Conservation (phyloP, 2,797 vertebrate genomes). For the Novumbra hubbsi region DNA sequence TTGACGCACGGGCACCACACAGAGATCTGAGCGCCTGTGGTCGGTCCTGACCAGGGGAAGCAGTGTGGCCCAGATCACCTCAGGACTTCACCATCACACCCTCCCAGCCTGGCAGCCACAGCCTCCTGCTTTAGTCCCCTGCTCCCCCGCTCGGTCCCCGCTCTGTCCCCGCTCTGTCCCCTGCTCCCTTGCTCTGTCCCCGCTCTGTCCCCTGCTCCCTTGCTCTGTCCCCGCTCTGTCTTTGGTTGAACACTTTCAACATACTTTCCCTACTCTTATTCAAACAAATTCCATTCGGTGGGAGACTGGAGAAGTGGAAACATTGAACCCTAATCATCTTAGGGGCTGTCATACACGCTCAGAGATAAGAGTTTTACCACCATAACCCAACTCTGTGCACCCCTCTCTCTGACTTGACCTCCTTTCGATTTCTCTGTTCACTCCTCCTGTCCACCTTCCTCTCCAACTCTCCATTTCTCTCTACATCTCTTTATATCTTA, state of each 20-base stretch:
- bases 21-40: constrained; percentile 39
- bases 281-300: no score
- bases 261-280: no score
- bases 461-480: not conserved
- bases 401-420: constrained; percentile 27
- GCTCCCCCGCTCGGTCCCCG: not conserved
- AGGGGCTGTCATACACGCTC: no score
- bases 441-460: not conserved
- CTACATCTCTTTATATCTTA: not conserved
- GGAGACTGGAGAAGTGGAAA: no score
- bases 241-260: no score
- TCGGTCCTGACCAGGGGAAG: not conserved
- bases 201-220: not conserved
- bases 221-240: not conserved
- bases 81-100: constrained; percentile 10
- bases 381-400: not conserved
- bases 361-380: not conserved
- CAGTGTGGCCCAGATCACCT: constrained; percentile 7
- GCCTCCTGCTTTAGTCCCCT: not conserved
- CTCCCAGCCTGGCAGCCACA: not conserved
- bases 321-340: no score
- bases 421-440: constrained; percentile 5
- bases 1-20: constrained; percentile 44
- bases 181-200: no score
- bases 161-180: no score